These are phyloP conservation scores for Spea bombifrons DNA, from an alignment of 2,113 vertebrate species.

Conservation along the genomic window DNA sequence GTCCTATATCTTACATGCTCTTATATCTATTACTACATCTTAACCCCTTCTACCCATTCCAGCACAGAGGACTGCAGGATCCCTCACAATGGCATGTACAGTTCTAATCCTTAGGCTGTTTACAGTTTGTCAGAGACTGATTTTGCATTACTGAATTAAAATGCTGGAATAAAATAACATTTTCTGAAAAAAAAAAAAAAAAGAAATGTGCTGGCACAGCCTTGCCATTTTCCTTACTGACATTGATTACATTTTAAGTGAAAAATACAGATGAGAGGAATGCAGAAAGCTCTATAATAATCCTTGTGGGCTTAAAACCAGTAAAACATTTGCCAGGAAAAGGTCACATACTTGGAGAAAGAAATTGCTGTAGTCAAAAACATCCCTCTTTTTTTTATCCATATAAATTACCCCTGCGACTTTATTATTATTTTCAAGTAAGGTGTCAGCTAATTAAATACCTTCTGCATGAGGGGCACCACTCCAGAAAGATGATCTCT, in stretches of 20 bases:
- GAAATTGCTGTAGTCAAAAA: no score
- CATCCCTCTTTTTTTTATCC: no score
- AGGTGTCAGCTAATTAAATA: no score
- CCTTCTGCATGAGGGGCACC: no score
- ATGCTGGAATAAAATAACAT: constrained; percentile 2
- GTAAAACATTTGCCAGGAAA: no score
- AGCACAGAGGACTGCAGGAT: not conserved
- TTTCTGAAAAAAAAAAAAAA: not conserved
- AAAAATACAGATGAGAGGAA: not conserved
- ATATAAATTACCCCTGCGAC: no score
- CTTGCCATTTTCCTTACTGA: not conserved
- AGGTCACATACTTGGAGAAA: no score
- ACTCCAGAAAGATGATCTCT: no score
- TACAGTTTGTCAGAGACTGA: not conserved
- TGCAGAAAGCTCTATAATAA: not conserved
- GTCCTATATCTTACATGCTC: no score
- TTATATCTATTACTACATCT: not conserved
- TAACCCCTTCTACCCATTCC: no score
- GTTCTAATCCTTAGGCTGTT: not conserved
- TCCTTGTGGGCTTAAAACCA: not conserved
- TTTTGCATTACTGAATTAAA: not conserved
- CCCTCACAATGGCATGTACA: not conserved
- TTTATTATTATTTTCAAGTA: no score
- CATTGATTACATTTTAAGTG: constrained; percentile 6
- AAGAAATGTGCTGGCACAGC: not conserved